Conservation (phyloP, 2,888 invertebrate species). For the Muschampia plurimacula region DNA sequence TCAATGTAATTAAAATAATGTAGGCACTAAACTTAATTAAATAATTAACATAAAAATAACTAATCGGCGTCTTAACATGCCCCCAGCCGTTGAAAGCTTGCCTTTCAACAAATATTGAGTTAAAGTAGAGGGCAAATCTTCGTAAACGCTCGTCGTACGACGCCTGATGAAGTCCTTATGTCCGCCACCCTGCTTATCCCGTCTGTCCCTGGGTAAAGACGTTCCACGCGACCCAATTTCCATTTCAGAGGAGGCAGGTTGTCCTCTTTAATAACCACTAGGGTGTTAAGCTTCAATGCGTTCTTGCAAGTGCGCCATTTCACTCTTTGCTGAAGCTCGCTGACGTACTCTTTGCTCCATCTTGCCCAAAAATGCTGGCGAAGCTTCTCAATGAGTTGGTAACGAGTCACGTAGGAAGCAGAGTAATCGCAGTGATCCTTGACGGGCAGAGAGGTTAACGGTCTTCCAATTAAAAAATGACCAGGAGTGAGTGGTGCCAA, state of each 20-base stretch:
- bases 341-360: slow-evolving; percentile 14
- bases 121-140: slow-evolving; percentile 29
- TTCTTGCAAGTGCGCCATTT: slow-evolving; percentile 21
- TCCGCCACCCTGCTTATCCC: slow-evolving; percentile 27
- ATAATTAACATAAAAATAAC: no score
- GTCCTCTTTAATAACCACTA: slow-evolving; percentile 29
- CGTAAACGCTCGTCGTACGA: slow-evolving; percentile 29
- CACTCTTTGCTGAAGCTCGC: slow-evolving; percentile 22
- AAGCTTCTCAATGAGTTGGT: slow-evolving; percentile 23
- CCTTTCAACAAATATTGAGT: slow-evolving; percentile 20
- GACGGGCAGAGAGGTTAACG: slow-evolving; percentile 38
- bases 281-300: neutral
- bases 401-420: slow-evolving; percentile 7
- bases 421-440: neutral
- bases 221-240: slow-evolving; percentile 25
- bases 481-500: slow-evolving; percentile 43
- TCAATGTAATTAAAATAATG: no score
- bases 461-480: slow-evolving; percentile 46
- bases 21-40: no score
- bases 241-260: slow-evolving; percentile 30
- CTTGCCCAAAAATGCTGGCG: slow-evolving; percentile 35
- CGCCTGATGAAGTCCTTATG: slow-evolving; percentile 21
- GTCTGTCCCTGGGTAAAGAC: slow-evolving; percentile 26
- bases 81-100: slow-evolving; percentile 25
- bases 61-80: slow-evolving; percentile 8